A percentile compares a stretch with the other conserved stretches of the same genome.
Evolutionary conservation across 2,888 invertebrate genomes (phyloP).

Genomic region (Villa cingulata): DNA sequence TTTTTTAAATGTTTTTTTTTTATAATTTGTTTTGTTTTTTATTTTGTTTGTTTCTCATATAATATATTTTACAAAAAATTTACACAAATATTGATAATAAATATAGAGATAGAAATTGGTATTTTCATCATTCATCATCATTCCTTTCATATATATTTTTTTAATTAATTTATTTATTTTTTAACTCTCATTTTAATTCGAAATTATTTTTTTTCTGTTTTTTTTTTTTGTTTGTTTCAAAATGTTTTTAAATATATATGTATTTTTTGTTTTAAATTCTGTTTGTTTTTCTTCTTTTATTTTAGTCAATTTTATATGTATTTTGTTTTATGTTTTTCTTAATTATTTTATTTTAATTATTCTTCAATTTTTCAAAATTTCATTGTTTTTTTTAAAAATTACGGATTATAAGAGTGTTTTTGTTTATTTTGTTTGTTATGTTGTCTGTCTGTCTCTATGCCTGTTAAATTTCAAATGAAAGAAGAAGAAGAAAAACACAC

Average conservation of each 20-base stretch:
- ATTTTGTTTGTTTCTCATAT: slow-evolving; percentile 3
- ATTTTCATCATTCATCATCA: background rate
- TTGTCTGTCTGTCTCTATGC: no score
- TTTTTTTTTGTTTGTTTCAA: slow-evolving; percentile 1
- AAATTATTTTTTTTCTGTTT: slow-evolving; percentile 5
- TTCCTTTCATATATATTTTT: slow-evolving; percentile 2
- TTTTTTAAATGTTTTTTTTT: background rate
- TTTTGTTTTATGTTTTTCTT: no score
- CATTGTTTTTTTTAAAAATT: no score
- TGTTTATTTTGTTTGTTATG: no score
- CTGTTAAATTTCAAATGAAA: no score
- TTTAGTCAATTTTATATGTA: no score
- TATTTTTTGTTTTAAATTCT: slow-evolving; percentile 4
- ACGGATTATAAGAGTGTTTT: no score
- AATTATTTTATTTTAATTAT: no score
- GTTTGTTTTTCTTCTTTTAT: no score
- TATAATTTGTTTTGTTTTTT: background rate
- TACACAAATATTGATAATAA: slow-evolving; percentile 15
- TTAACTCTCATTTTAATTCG: slow-evolving; percentile 4
- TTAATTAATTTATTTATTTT: background rate
- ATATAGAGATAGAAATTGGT: background rate
- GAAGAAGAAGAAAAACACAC: no score
- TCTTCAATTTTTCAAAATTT: no score
- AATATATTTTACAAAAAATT: slow-evolving; percentile 18
- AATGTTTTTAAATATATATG: slow-evolving; percentile 1